phyloP scores from a whole-genome alignment of 2,113 vertebrate genomes.

The Grammatotria lemairii region DNA sequence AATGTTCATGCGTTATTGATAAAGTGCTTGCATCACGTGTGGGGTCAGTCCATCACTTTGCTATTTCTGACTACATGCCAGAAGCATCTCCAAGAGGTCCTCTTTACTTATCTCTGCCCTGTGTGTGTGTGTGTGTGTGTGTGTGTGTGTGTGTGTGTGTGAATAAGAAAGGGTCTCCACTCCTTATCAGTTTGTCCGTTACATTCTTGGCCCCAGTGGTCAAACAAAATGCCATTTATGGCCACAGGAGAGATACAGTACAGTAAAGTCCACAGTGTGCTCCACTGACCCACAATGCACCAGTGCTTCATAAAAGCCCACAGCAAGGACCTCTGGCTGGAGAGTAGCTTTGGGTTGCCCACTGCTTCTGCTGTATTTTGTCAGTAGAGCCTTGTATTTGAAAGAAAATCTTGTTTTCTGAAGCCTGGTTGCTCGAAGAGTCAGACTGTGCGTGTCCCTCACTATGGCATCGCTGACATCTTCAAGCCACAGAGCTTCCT shows the following conservation, averaged over 20 bases:
- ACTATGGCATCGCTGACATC: slow-evolving; percentile 64
- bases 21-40: background rate
- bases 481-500: slow-evolving; percentile 59
- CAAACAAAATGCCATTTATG: slow-evolving; percentile 60
- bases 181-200: slow-evolving; percentile 66
- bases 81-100: slow-evolving; percentile 8
- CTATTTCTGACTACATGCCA: slow-evolving; percentile 44
- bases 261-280: background rate
- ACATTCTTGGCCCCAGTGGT: slow-evolving; percentile 52
- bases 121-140: background rate
- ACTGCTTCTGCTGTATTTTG: background rate
- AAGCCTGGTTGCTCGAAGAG: background rate
- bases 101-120: slow-evolving; percentile 27
- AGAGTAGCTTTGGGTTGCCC: background rate
- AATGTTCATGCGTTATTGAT: slow-evolving; percentile 41
- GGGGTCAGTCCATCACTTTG: background rate
- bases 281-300: slow-evolving; percentile 57
- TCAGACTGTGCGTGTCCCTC: background rate
- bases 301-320: slow-evolving; percentile 15
- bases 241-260: slow-evolving; percentile 1
- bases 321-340: background rate
- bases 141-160: background rate
- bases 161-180: slow-evolving; percentile 4
- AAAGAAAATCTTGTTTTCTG: background rate
- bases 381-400: background rate